Conservation (phyloP, 2,888 invertebrate genomes). For the Augochlorella aurata region DNA sequence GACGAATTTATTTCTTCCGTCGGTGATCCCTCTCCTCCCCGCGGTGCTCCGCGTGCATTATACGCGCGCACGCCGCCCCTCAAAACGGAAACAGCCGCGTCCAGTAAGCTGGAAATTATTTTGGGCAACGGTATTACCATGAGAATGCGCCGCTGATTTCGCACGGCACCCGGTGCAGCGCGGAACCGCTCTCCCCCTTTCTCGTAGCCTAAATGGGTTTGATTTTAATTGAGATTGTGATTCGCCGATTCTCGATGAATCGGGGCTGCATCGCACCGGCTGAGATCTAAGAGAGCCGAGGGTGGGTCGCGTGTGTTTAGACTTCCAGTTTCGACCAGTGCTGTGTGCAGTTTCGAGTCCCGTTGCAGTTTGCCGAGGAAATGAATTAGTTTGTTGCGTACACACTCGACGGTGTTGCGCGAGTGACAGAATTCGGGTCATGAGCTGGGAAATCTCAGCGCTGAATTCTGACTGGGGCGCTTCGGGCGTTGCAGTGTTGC, state of each 20-base stretch:
- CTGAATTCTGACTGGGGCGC: not conserved
- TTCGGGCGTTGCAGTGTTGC: not conserved
- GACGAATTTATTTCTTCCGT: constrained; percentile 66
- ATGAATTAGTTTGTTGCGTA: not conserved
- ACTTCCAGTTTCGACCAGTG: not conserved
- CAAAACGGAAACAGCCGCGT: constrained; percentile 53
- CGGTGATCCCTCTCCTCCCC: constrained; percentile 45
- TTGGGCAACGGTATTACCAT: constrained; percentile 53
- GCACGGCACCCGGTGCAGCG: constrained; percentile 16
- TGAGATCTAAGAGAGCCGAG: not conserved
- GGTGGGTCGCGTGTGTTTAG: not conserved
- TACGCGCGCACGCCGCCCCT: constrained; percentile 28
- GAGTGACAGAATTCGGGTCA: not conserved
- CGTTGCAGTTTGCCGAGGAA: not conserved
- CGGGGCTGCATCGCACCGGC: not conserved
- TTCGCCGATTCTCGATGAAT: not conserved
- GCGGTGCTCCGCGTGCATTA: constrained; percentile 45
- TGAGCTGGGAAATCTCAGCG: not conserved
- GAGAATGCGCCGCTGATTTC: constrained; percentile 59
- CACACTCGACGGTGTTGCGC: not conserved
- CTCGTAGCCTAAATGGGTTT: not conserved
- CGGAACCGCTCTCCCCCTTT: not conserved
- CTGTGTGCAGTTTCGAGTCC: not conserved
- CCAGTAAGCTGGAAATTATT: constrained; percentile 55
- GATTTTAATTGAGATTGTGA: constrained; percentile 25